These are phyloP conservation scores for Mantis religiosa DNA, from an alignment of 2,888 invertebrate genomes.

Conservation along the genomic window DNA sequence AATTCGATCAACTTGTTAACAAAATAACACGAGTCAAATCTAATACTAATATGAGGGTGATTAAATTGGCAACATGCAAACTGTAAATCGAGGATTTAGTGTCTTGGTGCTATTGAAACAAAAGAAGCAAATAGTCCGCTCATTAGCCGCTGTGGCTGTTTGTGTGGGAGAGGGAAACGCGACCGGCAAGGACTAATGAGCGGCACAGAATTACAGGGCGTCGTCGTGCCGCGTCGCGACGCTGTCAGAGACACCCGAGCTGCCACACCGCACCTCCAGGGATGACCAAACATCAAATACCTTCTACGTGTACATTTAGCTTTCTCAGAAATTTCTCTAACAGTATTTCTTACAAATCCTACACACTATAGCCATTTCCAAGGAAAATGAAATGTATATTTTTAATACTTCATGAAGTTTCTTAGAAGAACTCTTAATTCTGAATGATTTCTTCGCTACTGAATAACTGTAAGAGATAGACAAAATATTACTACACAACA, in stretches of 20 bases:
- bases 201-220: not conserved
- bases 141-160: not conserved
- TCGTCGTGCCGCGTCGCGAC: not conserved
- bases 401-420: no score
- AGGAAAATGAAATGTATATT: no score
- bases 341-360: no score
- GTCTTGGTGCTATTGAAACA: not conserved
- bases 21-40: not conserved
- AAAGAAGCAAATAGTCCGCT: not conserved
- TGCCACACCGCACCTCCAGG: not conserved
- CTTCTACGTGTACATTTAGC: no score
- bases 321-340: no score
- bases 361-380: no score
- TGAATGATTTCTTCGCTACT: no score
- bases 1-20: not conserved
- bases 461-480: no score
- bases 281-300: not conserved
- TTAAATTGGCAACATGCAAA: not conserved
- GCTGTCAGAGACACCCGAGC: not conserved
- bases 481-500: no score
- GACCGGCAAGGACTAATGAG: not conserved
- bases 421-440: no score
- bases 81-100: not conserved
- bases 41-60: not conserved
- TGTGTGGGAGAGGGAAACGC: not conserved